Evolutionary conservation across 1,140 invertebrate genomes (phyloP), one percentile per base, ranked within the genome.

Genomic region (Scaptomyza pallida): DNA sequence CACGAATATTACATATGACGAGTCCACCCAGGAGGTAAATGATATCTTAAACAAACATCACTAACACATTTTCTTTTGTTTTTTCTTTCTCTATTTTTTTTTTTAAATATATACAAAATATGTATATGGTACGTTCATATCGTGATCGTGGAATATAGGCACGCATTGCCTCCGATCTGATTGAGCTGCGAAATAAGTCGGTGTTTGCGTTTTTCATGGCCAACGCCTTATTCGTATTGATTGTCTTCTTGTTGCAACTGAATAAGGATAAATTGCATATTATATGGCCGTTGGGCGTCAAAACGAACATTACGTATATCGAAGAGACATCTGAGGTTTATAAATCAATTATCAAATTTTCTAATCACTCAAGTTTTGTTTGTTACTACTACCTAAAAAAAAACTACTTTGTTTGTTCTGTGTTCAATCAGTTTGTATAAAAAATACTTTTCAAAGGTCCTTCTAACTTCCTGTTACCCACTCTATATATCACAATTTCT

Each of bases 151-250:
- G 26, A 41, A 54, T 57, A 93, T 94, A 98, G 96, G 95, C 95
- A 91, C 94, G 96, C 86, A 96, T 98, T 80, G 96, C 96, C 88
- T 92, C 93, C 79, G 97, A 98, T 92, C 94, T 99, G 91, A 95
- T 96, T 91, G 97, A 98, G 89, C 94, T 99, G 82, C 94, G 98
- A 81, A 99, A 99, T 94, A 98, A 98, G 92, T 96, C 97, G 79
- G 97, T 98, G 65, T 99, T 99, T 92, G 97, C 97, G 83, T 99
- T 99, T 95, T 97, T 99, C 93, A 99, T 99, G 97, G 96, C 99
- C 93, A 99, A 99, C 94, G 97, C 98, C 92, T 95, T 99, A 89
- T 99, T 99, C 94, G 97, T 99, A 91, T 95, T 99, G 93, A 97
- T 99, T 92, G 97, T 99, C 90, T 98, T 99, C 93, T 96, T 99